Base-by-base conservation (phyloP, 2,113 vertebrate genomes). In the Tricholaema leucomelas region DNA sequence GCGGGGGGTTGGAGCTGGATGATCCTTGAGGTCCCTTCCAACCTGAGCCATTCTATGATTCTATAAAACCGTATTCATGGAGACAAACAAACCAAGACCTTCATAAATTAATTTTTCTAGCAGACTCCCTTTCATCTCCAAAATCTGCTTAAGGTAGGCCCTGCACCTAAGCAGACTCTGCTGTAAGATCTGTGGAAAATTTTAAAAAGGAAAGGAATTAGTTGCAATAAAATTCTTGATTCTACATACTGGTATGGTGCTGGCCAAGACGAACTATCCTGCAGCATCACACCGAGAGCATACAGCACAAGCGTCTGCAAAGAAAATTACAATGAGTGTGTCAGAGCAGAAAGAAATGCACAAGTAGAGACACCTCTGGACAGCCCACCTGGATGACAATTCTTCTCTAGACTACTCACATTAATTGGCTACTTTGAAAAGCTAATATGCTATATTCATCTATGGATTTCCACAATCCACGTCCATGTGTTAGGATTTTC, bases 251-350 rank as follows among this genome's bases (percentile, higher is more conserved):
- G 99, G 97, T 98, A 98, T 4, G 99, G 98, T 80, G 96, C 94
- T 7, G 97, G 96, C 99, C 99, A 99, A 15, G 98, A 98, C 78
- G 98, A 97, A 15, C 97, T 96, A 78, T 99, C 99, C 85, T 99
- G 98, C 85, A 99, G 97, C 70, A 99, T 98, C 28, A 99, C 99
- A 80, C 99, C 99, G 72, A 99, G 97, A 48, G 99, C 98, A 70
- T 99, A 99, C 90, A 99, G 98, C 61, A 99, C 98, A 87, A 99
- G 97, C 23, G 98, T 98, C 99, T 99, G 97, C 77, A 97, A 97
- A 66, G 64, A 94, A 94, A 87, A 87, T 80, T 38, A 86, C 20
- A n/a, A 50, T 16, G 67, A 0, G 5, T 64, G 81, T 40, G 1
- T 90, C 90, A 91, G 13, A 80, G 60, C 10, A 36, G 17, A 85